These are phyloP conservation scores for Sebastes schlegelii DNA, from an alignment of 2,113 vertebrate genomes.

Conservation along the genomic window DNA sequence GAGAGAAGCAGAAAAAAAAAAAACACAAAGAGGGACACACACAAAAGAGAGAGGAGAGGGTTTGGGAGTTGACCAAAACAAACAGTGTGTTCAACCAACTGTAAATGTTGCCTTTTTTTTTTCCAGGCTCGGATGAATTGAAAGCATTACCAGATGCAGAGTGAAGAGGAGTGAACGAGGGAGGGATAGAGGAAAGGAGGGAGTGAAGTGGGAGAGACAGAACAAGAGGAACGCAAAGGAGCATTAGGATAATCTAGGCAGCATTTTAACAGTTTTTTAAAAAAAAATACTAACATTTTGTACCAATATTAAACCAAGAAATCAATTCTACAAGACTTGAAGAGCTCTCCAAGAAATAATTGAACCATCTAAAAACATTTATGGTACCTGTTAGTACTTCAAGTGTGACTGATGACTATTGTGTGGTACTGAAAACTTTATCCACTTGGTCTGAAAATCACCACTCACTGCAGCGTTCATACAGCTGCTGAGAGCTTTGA, in stretches of 20 bases:
- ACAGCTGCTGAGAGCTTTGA: neutral
- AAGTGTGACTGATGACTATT: neutral
- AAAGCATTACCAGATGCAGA: constrained; percentile 72
- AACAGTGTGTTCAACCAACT: constrained; percentile 65
- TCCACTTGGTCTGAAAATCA: neutral
- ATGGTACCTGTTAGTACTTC: neutral
- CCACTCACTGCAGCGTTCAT: too few relatives aligned
- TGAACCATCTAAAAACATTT: neutral
- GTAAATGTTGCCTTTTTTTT: constrained; percentile 61
- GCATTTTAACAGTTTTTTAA: neutral
- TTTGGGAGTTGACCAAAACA: constrained; percentile 77
- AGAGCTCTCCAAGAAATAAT: neutral
- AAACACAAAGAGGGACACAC: constrained; percentile 23
- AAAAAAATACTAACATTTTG: neutral
- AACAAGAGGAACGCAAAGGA: neutral
- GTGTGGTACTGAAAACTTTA: neutral
- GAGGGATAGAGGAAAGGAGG: neutral
- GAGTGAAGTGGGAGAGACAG: neutral
- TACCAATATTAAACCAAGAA: neutral
- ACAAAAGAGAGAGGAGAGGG: constrained; percentile 48
- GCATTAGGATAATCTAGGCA: neutral
- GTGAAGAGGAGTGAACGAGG: neutral
- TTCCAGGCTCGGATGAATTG: constrained; percentile 42
- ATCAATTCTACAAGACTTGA: neutral
- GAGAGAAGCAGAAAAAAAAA: constrained; percentile 27